Base-by-base conservation (phyloP, 2,888 invertebrate species). In the Platycheirus albimanus region DNA sequence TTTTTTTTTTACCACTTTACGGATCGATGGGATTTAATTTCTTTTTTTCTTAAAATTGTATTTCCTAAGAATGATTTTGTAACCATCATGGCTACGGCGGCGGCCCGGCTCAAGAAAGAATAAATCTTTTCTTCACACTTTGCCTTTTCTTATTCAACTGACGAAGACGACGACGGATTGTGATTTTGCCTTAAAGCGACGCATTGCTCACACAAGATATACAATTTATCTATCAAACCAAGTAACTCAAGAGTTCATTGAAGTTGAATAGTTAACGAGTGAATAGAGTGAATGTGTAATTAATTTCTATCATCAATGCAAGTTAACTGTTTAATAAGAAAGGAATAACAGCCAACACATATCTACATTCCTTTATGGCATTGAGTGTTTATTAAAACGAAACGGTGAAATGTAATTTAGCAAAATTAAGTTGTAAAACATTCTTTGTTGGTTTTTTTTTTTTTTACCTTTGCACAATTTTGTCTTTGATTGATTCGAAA, bases 41-140 rank as follows among this genome's bases (percentile, higher is more conserved):
- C 13, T 64, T 36, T 41, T 7, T 30, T 51, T 19, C 8, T 2
- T 47, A 19, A 28, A 45, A 19, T 28, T 58, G 67, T 47, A 49
- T 74, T 69, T 74, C 69, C 49, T 43, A 33, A 70, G 56, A 80
- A 64, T 47, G 15, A 70, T 81, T 77, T 77, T 70, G 76, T 71
- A 76, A 81, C 51, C 64, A 24, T n/a, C n/a, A n/a, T n/a, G n/a
- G n/a, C n/a, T n/a, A n/a, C n/a, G n/a, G n/a, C n/a, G 8, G 30
- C 30, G 8, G 8, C 8, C 47, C 17, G 17, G 24, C 41, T 13
- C 24, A 8, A 41, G 45, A 33, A 54, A 43, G 11, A 58, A 30
- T 43, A 67, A 79, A 24, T 45, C 61, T 61, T 45, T 45, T 45
- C 28, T 61, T 61, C 61, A 61, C 61, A 61, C 30, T 30, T 45